Percentiles rank a stretch among this genome's conserved stretches.
Conservation (phyloP, 1,140 invertebrate species). For the Magallana ariakensis region DNA sequence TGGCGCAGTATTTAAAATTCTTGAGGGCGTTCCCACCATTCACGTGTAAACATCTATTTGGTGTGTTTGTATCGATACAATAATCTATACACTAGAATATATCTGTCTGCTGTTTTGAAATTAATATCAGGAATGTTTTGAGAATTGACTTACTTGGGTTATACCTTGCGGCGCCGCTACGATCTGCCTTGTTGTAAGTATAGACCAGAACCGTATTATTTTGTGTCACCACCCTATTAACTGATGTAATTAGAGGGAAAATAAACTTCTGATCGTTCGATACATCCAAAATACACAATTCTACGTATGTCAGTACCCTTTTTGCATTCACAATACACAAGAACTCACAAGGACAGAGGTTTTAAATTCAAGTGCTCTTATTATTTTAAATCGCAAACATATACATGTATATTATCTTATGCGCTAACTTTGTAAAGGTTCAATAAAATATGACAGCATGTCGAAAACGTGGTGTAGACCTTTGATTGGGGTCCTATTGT, state of each 20-base stretch:
- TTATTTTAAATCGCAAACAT: slow-evolving; percentile 26
- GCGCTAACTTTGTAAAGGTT: slow-evolving; percentile 13
- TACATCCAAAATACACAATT: neutral
- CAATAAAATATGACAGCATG: slow-evolving; percentile 12
- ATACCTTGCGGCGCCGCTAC: neutral
- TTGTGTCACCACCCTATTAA: neutral
- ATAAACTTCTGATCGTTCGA: slow-evolving; percentile 5
- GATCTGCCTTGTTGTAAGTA: neutral
- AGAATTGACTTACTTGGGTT: slow-evolving; percentile 20
- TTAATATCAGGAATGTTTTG: slow-evolving; percentile 16
- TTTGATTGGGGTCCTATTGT: slow-evolving; percentile 20
- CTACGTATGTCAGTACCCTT: neutral
- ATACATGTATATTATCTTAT: neutral
- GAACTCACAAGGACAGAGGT: neutral
- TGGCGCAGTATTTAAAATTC: neutral
- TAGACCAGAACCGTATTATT: neutral
- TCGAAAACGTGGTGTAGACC: neutral
- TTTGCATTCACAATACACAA: neutral
- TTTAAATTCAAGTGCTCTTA: neutral
- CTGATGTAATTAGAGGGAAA: slow-evolving; percentile 20
- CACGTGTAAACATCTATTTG: neutral
- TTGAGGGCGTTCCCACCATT: neutral
- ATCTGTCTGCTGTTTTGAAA: slow-evolving; percentile 4
- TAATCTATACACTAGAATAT: neutral
- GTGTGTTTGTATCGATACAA: neutral